Percentiles rank a stretch among this genome's conserved stretches.
phyloP scores from a whole-genome alignment of 2,888 invertebrate species.

The Cephus runcator region DNA sequence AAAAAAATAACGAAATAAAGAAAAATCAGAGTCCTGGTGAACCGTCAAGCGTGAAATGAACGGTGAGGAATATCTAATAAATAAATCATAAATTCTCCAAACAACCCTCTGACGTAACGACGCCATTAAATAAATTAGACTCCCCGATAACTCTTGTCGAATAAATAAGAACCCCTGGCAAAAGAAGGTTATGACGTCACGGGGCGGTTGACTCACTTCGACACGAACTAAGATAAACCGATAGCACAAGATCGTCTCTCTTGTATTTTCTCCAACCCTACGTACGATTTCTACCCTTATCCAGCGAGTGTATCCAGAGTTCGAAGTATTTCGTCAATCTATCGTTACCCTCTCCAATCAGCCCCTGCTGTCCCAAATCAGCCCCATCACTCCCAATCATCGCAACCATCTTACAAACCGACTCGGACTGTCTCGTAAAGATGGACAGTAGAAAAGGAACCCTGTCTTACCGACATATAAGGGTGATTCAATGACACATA shows the following conservation, averaged over 20 bases:
- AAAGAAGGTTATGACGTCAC: constrained; percentile 9
- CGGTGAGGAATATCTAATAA: constrained; percentile 13
- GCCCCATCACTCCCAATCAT: neutral
- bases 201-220: neutral
- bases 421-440: neutral
- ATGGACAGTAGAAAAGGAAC: neutral
- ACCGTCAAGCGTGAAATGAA: neutral
- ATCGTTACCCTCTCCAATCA: neutral
- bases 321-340: neutral
- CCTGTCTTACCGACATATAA: neutral
- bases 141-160: constrained; percentile 20
- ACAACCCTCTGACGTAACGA: constrained; percentile 25
- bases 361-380: neutral
- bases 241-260: neutral
- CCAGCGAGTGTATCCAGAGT: neutral
- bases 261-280: neutral
- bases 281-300: neutral
- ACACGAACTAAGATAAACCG: neutral
- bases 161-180: constrained; percentile 1
- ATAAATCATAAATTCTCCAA: constrained; percentile 27
- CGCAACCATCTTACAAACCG: neutral
- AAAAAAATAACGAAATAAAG: neutral
- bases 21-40: neutral
- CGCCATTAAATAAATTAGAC: constrained; percentile 36
- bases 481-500: constrained; percentile 11